Conservation (phyloP, 2,888 invertebrate genomes). For the Camponotus fellah region DNA sequence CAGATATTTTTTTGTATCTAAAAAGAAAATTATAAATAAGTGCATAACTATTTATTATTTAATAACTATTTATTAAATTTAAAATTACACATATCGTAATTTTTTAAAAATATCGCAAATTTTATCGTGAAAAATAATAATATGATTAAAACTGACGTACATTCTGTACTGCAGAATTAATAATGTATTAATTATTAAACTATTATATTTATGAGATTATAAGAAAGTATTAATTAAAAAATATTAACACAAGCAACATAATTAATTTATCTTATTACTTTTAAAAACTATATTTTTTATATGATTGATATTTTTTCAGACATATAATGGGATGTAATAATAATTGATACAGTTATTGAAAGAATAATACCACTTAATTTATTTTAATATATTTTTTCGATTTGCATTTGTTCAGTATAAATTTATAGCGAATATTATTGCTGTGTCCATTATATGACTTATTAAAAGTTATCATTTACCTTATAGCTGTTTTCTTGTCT, state of each 20-base stretch:
- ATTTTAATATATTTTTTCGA: neutral
- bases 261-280: neutral
- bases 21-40: neutral
- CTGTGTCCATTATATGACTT: neutral
- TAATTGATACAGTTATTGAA: neutral
- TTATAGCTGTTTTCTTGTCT: slow-evolving; percentile 23
- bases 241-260: neutral
- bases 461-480: slow-evolving; percentile 48
- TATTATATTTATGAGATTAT: neutral
- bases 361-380: neutral
- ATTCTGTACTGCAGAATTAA: neutral
- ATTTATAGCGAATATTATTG: neutral
- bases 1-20: slow-evolving; percentile 57
- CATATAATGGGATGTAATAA: neutral
- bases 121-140: neutral
- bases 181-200: neutral
- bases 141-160: neutral
- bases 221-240: neutral
- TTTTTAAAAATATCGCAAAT: neutral
- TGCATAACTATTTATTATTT: too few relatives aligned
- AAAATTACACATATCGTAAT: neutral
- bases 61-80: neutral
- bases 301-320: too few relatives aligned
- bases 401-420: neutral
- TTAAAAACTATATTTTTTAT: too few relatives aligned